phyloP scores from a whole-genome alignment of 2,888 invertebrate species.

The Ormyrus labotus region DNA sequence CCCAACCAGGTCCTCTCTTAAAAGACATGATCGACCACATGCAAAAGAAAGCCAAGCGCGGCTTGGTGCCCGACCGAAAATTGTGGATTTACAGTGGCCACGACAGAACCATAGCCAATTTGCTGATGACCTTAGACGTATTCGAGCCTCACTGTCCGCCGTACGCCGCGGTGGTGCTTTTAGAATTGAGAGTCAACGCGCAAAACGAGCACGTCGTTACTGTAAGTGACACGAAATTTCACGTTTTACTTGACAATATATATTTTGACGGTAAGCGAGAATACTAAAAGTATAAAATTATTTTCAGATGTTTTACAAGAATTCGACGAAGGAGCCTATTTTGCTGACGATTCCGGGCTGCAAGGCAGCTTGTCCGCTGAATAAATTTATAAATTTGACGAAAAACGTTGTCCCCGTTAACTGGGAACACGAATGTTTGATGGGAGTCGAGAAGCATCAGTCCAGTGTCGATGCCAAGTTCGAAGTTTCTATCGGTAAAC shows the following conservation, averaged over 20 bases:
- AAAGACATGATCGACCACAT: conserved; percentile 83
- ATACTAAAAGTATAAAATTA: conserved; percentile 13
- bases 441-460: conserved; percentile 61
- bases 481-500: conserved; percentile 66
- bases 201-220: conserved; percentile 75
- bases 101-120: conserved; percentile 86
- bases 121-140: conserved; percentile 84
- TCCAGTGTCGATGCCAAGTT: conserved; percentile 62
- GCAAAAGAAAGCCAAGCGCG: conserved; percentile 74
- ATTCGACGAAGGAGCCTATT: conserved; percentile 79
- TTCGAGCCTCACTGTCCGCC: conserved; percentile 84
- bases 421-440: conserved; percentile 83
- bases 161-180: conserved; percentile 82
- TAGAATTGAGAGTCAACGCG: conserved; percentile 81
- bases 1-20: conserved; percentile 78
- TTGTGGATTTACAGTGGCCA: conserved; percentile 88
- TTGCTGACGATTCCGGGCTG: conserved; percentile 82
- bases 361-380: conserved; percentile 80
- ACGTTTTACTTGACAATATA: too few relatives aligned
- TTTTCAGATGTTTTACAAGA: conserved; percentile 81
- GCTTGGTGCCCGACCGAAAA: conserved; percentile 78
- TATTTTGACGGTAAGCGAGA: too few relatives aligned
- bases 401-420: conserved; percentile 80
- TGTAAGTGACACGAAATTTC: conserved; percentile 60
- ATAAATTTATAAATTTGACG: conserved; percentile 79